These are phyloP conservation scores for Mesorhabditis sp. DNA, from an alignment of 2,888 invertebrate genomes.

Conservation along the genomic window DNA sequence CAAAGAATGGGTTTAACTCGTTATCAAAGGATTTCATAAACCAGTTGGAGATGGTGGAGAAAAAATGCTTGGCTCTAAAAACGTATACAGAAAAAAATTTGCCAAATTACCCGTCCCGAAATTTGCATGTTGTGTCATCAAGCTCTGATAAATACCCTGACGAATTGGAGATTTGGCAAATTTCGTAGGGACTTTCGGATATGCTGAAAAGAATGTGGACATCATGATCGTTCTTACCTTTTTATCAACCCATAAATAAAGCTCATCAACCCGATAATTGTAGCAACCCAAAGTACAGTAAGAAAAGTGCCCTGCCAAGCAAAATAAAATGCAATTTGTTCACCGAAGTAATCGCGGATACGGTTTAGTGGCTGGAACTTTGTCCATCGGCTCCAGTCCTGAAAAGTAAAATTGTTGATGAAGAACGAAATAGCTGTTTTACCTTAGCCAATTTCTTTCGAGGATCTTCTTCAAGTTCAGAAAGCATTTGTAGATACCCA, in stretches of 20 bases:
- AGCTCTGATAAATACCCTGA: not conserved
- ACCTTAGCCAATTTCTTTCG: constrained; percentile 15
- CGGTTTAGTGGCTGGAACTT: constrained; percentile 31
- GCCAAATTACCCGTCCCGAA: not conserved
- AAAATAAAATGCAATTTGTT: constrained; percentile 62
- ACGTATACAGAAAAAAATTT: not conserved
- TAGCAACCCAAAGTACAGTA: constrained; percentile 60
- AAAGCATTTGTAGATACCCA: constrained; percentile 19
- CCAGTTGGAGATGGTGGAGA: constrained; percentile 23
- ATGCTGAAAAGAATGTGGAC: constrained; percentile 15
- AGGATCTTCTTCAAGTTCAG: constrained; percentile 30
- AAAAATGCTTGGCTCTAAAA: constrained; percentile 19
- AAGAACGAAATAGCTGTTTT: not conserved
- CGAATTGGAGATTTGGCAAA: not conserved
- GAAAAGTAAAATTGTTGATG: not conserved
- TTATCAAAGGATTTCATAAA: constrained; percentile 61
- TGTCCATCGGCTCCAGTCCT: constrained; percentile 16
- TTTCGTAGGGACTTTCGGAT: not conserved
- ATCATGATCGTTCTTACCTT: constrained; percentile 49
- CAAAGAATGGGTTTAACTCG: constrained; percentile 60
- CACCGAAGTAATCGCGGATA: constrained; percentile 61
- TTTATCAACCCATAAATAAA: constrained; percentile 60
- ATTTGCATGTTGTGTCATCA: not conserved
- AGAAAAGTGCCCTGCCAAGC: constrained; percentile 62
- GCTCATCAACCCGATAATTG: constrained; percentile 59